These are phyloP conservation scores for Philereme transversata DNA, from an alignment of 2,888 invertebrate genomes.

Conservation along the genomic window DNA sequence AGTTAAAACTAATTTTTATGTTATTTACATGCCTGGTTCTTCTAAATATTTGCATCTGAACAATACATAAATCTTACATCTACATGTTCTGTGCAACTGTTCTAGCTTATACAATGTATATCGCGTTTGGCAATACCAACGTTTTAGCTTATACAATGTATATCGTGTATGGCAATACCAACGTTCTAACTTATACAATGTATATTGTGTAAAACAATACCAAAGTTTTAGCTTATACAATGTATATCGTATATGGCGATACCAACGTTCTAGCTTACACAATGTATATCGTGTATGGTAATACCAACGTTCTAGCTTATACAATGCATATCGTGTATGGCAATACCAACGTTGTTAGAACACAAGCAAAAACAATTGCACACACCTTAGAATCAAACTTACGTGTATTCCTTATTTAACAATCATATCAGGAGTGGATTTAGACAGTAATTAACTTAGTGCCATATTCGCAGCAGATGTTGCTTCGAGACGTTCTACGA, in stretches of 20 bases:
- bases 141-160: too few relatives aligned
- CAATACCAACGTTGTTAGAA: conserved; percentile 41
- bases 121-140: too few relatives aligned
- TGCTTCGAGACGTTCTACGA: conserved; percentile 32
- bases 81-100: conserved; percentile 78
- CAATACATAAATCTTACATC: conserved; percentile 80
- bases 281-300: conserved; percentile 55
- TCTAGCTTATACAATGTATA: conserved; percentile 50
- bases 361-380: conserved; percentile 77
- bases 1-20: conserved; percentile 50
- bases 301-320: conserved; percentile 37
- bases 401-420: conserved; percentile 63
- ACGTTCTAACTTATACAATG: conserved; percentile 34
- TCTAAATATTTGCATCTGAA: conserved; percentile 84
- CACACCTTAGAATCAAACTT: conserved; percentile 66
- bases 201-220: conserved; percentile 56
- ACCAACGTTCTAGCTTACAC: conserved; percentile 35
- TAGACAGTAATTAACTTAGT: conserved; percentile 77
- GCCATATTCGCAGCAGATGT: conserved; percentile 41
- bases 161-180: conserved; percentile 56
- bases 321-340: conserved; percentile 52
- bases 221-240: conserved; percentile 35
- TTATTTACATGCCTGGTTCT: conserved; percentile 80
- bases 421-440: conserved; percentile 73
- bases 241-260: conserved; percentile 56